Base-by-base conservation (phyloP, 2,888 invertebrate genomes). In the Crocallis elinguaria region DNA sequence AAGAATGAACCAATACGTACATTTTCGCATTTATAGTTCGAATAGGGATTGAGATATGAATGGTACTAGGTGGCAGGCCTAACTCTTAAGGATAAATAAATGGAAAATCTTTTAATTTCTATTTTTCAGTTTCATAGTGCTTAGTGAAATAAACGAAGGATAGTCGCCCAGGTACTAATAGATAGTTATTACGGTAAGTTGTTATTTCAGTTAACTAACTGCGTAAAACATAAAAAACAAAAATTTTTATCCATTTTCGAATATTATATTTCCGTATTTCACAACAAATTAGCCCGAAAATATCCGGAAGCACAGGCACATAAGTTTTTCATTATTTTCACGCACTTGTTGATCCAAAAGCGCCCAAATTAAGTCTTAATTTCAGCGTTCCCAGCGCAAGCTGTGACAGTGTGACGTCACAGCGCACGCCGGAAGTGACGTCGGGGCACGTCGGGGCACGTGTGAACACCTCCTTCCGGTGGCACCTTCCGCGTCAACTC, bases 381-480 rank as follows among this genome's bases (percentile, higher is more conserved):
- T 54, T 38, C 23, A 25, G 11, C 43, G 13, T 42, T 46, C 48
- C 25, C 42, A 41, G 30, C 11, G 23, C 41, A 27, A 39, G 27
- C 46, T 42, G 43, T 51, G 45, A n/a, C 46, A 17, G 39, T 54
- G 55, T 53, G 52, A 52, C 59, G 49, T 45, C 55, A 45, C 35
- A 39, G 17, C 38, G 25, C n/a, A 1, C 16, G 33, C 56, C 60
- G 60, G 62, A 49, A 51, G 51, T 39, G 52, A 60, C 57, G 54
- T 52, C 52, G 42, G 39, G 36, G 45, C 48, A 60, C 57, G 54
- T 52, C 52, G 42, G 39, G 36, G 45, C 48, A 53, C 56, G 53
- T 37, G 57, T 53, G 59, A 64, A 61, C 55, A 50, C 52, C 48
- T 57, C 30, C 53, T 64, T 64, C 64, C 61, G 59, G 59, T 51